Conservation (phyloP, 2,113 vertebrate genomes). For the Platycercus adscitus region DNA sequence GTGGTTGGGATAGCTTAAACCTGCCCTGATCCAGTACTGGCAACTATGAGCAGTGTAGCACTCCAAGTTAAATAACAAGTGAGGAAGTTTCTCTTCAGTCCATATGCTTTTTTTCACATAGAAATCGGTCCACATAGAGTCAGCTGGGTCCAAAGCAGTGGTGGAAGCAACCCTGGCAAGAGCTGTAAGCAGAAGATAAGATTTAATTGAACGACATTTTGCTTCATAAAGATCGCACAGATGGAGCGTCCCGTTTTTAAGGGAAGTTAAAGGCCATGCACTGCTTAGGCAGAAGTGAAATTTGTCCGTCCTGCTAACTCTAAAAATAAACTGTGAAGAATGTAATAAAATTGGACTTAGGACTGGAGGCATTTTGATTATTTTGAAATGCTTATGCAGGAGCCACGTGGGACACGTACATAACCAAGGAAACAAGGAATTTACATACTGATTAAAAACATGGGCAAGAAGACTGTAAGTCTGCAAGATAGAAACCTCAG, state of each 20-base stretch:
- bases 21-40: background rate
- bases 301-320: constrained; percentile 42
- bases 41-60: background rate
- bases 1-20: background rate
- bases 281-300: constrained; percentile 31
- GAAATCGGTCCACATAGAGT: background rate
- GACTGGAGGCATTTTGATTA: background rate
- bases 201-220: constrained; percentile 42
- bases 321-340: constrained; percentile 41
- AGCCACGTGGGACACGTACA: background rate
- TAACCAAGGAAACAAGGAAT: background rate
- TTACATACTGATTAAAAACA: background rate
- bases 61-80: background rate
- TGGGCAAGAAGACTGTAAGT: background rate
- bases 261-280: constrained; percentile 44
- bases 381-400: background rate
- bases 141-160: background rate
- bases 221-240: constrained; percentile 1
- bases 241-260: constrained; percentile 15
- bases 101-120: background rate
- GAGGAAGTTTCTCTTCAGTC: background rate
- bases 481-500: background rate
- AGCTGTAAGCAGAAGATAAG: background rate
- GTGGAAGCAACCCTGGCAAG: background rate
- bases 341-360: constrained; percentile 53